phyloP scores from a whole-genome alignment of 2,888 invertebrate genomes.

The Mongoloraphidia duomilia region DNA sequence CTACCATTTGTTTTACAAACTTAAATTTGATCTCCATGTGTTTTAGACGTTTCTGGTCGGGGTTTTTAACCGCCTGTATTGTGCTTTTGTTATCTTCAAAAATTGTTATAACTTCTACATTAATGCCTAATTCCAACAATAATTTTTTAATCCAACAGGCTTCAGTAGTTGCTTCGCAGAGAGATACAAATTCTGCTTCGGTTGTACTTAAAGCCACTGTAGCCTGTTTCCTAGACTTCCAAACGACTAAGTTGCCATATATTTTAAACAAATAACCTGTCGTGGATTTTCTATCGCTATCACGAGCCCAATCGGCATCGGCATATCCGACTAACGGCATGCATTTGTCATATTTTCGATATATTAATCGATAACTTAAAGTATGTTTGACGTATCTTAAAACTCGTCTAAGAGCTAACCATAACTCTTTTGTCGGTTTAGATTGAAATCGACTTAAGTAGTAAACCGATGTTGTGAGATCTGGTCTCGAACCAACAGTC shows the following conservation, averaged over 20 bases:
- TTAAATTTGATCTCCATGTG: too few relatives aligned
- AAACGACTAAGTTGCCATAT: constrained; percentile 10
- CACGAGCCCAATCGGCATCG: constrained; percentile 9
- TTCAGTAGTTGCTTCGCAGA: constrained; percentile 10
- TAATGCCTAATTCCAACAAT: constrained; percentile 8
- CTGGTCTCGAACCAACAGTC: too few relatives aligned
- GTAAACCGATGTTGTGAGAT: too few relatives aligned
- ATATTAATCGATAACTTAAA: too few relatives aligned
- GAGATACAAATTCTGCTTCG: constrained; percentile 11
- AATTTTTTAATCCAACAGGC: constrained; percentile 12
- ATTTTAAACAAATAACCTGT: constrained; percentile 12
- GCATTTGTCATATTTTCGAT: too few relatives aligned
- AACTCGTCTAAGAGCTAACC: constrained; percentile 13
- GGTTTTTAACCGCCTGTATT: too few relatives aligned
- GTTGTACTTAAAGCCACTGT: constrained; percentile 11
- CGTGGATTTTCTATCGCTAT: constrained; percentile 8
- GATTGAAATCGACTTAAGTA: constrained; percentile 12
- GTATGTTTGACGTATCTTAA: constrained; percentile 15
- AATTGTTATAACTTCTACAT: too few relatives aligned
- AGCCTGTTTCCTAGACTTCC: constrained; percentile 12
- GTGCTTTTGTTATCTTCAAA: too few relatives aligned
- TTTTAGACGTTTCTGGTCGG: too few relatives aligned
- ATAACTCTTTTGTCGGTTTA: constrained; percentile 11
- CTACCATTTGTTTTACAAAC: too few relatives aligned
- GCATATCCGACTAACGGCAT: too few relatives aligned